Conservation (phyloP, 2,888 invertebrate species). For the Andrena fulva region DNA sequence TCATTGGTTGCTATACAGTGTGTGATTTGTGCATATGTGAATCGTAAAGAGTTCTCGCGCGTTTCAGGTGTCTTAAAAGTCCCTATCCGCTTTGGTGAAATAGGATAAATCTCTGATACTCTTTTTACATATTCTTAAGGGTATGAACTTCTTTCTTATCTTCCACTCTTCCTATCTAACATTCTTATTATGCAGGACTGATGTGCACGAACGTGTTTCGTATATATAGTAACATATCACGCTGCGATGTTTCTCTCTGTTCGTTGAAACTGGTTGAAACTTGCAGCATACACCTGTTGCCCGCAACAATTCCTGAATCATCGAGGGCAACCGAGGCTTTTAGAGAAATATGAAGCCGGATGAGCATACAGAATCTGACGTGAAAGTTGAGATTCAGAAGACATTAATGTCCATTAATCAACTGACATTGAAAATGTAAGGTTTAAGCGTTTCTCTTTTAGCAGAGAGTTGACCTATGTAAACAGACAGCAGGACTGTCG, state of each 20-base stretch:
- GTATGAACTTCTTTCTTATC: background rate
- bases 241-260: background rate
- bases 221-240: background rate
- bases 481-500: background rate
- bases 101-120: background rate
- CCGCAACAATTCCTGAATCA: constrained; percentile 6
- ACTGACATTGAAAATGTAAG: constrained; percentile 64
- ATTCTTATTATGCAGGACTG: too few relatives aligned
- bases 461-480: background rate
- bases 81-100: background rate
- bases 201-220: background rate
- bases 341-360: background rate
- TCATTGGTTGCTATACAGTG: background rate
- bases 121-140: background rate
- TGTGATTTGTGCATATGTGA: background rate
- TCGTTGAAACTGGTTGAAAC: too few relatives aligned
- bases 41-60: background rate
- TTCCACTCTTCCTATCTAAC: too few relatives aligned
- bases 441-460: background rate
- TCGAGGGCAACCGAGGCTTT: too few relatives aligned
- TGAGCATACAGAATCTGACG: background rate
- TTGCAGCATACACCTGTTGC: background rate
- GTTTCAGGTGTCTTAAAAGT: background rate
- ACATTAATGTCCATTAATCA: constrained; percentile 53
- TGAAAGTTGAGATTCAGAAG: constrained; percentile 48